These are phyloP conservation scores for Lepidurus packardi DNA, from an alignment of 1,140 invertebrate genomes.

Conservation along the genomic window DNA sequence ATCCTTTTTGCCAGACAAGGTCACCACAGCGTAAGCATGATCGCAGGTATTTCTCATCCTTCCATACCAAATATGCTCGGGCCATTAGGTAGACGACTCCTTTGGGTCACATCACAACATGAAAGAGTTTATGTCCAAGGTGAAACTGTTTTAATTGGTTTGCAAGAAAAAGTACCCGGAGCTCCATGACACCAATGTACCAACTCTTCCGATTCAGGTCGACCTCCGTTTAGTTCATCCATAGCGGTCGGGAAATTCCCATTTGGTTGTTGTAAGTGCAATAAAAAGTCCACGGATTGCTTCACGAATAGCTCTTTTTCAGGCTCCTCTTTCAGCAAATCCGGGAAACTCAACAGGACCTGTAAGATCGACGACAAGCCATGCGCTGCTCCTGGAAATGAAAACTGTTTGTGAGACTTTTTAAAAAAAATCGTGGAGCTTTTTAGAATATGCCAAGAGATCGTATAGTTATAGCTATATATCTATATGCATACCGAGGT, in stretches of 20 bases:
- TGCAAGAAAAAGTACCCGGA: slow-evolving; percentile 48
- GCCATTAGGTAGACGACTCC: slow-evolving; percentile 73
- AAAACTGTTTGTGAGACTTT: slow-evolving; percentile 3
- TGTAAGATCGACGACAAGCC: slow-evolving; percentile 59
- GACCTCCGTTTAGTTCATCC: slow-evolving; percentile 55
- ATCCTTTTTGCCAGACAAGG: slow-evolving; percentile 69
- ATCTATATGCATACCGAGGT: slow-evolving; percentile 52
- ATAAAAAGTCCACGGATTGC: slow-evolving; percentile 55
- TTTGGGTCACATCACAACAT: slow-evolving; percentile 38
- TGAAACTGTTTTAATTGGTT: slow-evolving; percentile 17
- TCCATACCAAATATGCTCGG: slow-evolving; percentile 67
- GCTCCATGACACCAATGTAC: slow-evolving; percentile 88
- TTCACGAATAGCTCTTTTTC: slow-evolving; percentile 52
- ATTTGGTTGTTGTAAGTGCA: slow-evolving; percentile 55
- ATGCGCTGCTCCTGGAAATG: slow-evolving; percentile 64
- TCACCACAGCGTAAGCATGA: slow-evolving; percentile 64
- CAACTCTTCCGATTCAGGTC: slow-evolving; percentile 54
- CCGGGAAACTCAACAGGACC: slow-evolving; percentile 56
- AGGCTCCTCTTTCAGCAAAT: slow-evolving; percentile 53
- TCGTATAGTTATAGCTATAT: slow-evolving; percentile 27
- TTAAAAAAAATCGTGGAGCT: no score
- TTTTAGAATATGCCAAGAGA: no score
- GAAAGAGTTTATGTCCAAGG: background rate
- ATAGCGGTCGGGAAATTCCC: slow-evolving; percentile 73
- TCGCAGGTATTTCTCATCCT: slow-evolving; percentile 65